Evolutionary conservation across 1,140 invertebrate genomes (phyloP), one percentile per base, ranked within the genome.

Genomic region (Bombus balteatus): DNA sequence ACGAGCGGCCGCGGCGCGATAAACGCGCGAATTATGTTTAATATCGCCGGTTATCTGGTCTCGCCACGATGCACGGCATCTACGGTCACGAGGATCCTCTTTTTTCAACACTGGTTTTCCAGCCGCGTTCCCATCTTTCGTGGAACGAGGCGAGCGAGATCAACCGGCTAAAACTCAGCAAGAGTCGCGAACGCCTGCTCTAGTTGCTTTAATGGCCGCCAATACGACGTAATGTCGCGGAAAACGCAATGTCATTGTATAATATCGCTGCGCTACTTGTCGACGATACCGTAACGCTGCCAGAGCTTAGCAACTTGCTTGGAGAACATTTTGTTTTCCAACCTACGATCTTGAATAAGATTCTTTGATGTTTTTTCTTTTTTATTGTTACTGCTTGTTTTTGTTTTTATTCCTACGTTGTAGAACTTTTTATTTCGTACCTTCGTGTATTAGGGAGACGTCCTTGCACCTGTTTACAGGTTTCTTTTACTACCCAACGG

Each of bases 1-100:
- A 91, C 87, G 89, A 91, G 90, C 89, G 89, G 68, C 65, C 65
- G 59, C 79, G 66, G 74, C 41, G 89, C 92, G 92, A 93, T 93
- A 93, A 93, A 93, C 88, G 91, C 84, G 83, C 89, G 90, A 93
- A 93, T 93, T 92, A 92, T 92, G 88, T 75, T 92, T 91, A 90
- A 93, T 92, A 89, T 91, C 89, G 88, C 59, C 83, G 77, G 77
- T 90, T 90, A 90, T 90, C 87, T 84, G 82, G 43, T 6, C 65
- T 32, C 75, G 65, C 82, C 83, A 72, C 66, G 25, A 34, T 39
- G 47, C 74, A 13, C 59, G 15, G 70, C 70, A 39, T 66, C 83
- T 39, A 62, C 65, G 57, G 12, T 53, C 47, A 34, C 57, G 34
- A 43, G 83, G 43, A 73, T 57, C 57, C 53, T 81, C 28, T 65